These are phyloP conservation scores for Toxotes lorentzi DNA, from an alignment of 2,797 vertebrate genomes.

Conservation along the genomic window DNA sequence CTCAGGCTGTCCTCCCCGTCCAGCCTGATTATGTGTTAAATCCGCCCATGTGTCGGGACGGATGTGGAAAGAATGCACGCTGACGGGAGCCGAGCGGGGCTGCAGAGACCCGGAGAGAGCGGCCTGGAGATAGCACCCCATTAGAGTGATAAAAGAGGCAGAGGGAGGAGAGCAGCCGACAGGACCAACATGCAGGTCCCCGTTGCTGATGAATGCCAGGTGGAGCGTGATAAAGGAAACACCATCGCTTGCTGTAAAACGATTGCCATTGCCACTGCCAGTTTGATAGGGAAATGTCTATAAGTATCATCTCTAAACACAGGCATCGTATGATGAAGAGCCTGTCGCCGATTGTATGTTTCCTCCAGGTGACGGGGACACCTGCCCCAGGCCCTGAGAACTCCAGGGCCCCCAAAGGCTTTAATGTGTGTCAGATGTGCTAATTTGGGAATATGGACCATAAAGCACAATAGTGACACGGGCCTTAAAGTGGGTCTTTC, in stretches of 20 bases:
- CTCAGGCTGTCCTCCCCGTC: conserved; percentile 61
- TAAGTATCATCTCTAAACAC: conserved; percentile 74
- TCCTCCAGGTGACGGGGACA: conserved; percentile 6
- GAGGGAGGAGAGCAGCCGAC: conserved; percentile 82
- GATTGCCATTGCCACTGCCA: conserved; percentile 52
- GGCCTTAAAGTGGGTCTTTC: conserved; percentile 1
- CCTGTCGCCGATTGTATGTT: conserved; percentile 32
- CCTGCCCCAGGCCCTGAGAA: neutral
- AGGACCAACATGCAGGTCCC: conserved; percentile 80
- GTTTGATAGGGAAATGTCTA: conserved; percentile 72
- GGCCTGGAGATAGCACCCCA: conserved; percentile 83
- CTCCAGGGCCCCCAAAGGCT: conserved; percentile 1
- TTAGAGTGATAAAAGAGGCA: conserved; percentile 86
- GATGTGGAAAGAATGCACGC: conserved; percentile 83
- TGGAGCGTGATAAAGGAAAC: conserved; percentile 81
- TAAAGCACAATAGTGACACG: neutral
- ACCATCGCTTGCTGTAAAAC: conserved; percentile 68
- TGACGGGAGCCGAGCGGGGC: conserved; percentile 49
- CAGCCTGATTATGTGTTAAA: conserved; percentile 84
- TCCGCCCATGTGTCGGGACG: conserved; percentile 79
- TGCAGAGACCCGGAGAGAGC: conserved; percentile 75
- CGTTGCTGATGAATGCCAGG: conserved; percentile 86
- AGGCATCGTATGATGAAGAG: conserved; percentile 29
- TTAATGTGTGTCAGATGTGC: conserved; percentile 16
- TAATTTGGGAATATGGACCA: conserved; percentile 26